Percentiles rank a stretch among this genome's conserved stretches.
Conservation (phyloP, 2,113 vertebrate genomes). For the Sinocyclocheilus rhinocerous region DNA sequence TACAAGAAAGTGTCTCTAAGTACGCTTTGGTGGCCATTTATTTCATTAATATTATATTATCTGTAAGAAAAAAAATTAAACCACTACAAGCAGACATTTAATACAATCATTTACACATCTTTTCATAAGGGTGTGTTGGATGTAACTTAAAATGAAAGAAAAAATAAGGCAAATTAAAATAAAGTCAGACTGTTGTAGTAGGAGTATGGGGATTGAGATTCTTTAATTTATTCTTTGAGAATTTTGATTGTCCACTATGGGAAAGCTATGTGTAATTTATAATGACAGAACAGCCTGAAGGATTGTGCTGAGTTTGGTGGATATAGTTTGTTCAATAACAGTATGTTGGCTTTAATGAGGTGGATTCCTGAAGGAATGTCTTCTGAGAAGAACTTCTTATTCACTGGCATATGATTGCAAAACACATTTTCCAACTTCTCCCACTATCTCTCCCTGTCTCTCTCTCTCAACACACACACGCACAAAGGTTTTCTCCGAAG, state of each 20-base stretch:
- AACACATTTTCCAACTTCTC: slow-evolving; percentile 29
- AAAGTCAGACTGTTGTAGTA: background rate
- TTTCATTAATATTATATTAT: no score
- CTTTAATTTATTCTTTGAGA: no score
- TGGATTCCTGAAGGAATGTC: slow-evolving; percentile 15
- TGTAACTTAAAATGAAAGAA: background rate
- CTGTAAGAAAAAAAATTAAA: no score
- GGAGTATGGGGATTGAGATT: no score
- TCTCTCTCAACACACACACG: slow-evolving; percentile 23
- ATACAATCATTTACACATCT: no score
- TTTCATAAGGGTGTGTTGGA: no score
- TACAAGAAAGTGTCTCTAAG: no score
- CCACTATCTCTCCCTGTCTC: slow-evolving; percentile 26
- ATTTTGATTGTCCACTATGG: no score
- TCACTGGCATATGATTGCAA: slow-evolving; percentile 28
- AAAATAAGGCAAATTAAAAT: background rate
- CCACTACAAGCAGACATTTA: no score
- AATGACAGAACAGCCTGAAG: background rate
- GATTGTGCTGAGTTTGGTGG: background rate
- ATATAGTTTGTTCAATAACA: background rate
- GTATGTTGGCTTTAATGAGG: background rate
- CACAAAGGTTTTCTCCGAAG: slow-evolving; percentile 8
- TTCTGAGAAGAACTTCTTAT: slow-evolving; percentile 31
- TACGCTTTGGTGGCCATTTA: no score
- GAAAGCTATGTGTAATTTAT: background rate